These are phyloP conservation scores for Orchesellides sinensis DNA, from an alignment of 2,888 invertebrate genomes.

Conservation along the genomic window DNA sequence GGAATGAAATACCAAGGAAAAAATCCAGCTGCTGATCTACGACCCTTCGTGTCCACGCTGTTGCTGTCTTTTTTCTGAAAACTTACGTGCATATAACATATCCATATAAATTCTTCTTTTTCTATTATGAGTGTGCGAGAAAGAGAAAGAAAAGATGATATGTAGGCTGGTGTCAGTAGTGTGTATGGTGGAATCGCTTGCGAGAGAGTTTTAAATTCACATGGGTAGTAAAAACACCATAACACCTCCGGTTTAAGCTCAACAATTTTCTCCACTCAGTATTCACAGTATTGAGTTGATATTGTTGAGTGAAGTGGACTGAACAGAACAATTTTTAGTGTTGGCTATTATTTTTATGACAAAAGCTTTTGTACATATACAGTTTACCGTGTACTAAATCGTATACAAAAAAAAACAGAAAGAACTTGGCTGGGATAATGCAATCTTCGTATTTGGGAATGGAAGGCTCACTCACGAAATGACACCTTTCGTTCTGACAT, in stretches of 20 bases:
- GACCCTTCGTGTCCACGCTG: conserved; percentile 46
- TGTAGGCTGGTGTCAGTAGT: background rate
- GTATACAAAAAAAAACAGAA: no score
- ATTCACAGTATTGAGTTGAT: conserved; percentile 29
- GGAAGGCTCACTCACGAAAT: background rate
- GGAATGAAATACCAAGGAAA: conserved; percentile 47
- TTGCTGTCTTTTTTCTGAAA: conserved; percentile 2
- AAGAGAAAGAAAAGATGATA: background rate
- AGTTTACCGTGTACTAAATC: no score
- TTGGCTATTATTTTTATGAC: conserved; percentile 65
- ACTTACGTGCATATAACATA: background rate
- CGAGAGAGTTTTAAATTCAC: conserved; percentile 51
- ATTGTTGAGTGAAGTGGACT: conserved; percentile 50
- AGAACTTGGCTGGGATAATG: no score
- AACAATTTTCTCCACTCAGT: conserved; percentile 1
- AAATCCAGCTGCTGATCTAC: conserved; percentile 57
- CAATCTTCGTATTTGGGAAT: background rate
- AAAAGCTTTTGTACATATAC: conserved; percentile 45
- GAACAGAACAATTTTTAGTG: conserved; percentile 61
- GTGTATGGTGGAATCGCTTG: background rate
- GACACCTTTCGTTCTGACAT: background rate
- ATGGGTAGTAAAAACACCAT: conserved; percentile 50
- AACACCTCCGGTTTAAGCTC: conserved; percentile 47
- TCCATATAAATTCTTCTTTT: background rate
- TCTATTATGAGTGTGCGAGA: background rate